Conservation (phyloP, 2,888 invertebrate genomes). For the Ormyrus nitidulus region DNA sequence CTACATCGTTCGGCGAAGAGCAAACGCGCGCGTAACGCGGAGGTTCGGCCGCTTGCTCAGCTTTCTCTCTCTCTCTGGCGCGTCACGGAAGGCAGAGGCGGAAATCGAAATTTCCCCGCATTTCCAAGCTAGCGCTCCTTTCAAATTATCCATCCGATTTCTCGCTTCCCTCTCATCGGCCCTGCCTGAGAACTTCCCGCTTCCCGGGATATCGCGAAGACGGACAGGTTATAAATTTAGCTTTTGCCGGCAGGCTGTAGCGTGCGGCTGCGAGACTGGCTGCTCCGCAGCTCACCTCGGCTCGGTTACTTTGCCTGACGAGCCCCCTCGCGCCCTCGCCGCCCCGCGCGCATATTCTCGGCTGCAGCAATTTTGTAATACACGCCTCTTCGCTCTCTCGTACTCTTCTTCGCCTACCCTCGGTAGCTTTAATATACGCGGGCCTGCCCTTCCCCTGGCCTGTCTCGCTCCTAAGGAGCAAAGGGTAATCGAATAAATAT, state of each 20-base stretch:
- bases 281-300: not conserved
- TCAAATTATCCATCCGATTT: constrained; percentile 60
- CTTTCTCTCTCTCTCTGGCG: constrained; percentile 2
- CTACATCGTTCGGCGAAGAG: constrained; percentile 7
- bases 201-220: constrained; percentile 39
- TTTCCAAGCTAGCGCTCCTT: constrained; percentile 54
- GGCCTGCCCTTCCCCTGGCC: not conserved
- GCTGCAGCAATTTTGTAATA: constrained; percentile 47
- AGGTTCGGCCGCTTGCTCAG: constrained; percentile 21
- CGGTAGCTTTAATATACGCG: constrained; percentile 39
- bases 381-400: constrained; percentile 30
- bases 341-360: constrained; percentile 23
- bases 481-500: constrained; percentile 51
- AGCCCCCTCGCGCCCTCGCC: constrained; percentile 5
- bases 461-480: not conserved
- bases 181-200: constrained; percentile 38
- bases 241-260: constrained; percentile 13
- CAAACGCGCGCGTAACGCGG: constrained; percentile 19
- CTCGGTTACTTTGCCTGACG: constrained; percentile 22
- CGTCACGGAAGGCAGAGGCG: constrained; percentile 54
- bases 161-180: constrained; percentile 52
- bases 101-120: constrained; percentile 59
- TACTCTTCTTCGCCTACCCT: not conserved
- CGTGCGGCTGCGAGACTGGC: not conserved
- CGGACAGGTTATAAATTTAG: constrained; percentile 57